A percentile compares a stretch with the other conserved stretches of the same genome.
Conservation (phyloP, 2,888 invertebrate genomes). For the Thalpophila matura region DNA sequence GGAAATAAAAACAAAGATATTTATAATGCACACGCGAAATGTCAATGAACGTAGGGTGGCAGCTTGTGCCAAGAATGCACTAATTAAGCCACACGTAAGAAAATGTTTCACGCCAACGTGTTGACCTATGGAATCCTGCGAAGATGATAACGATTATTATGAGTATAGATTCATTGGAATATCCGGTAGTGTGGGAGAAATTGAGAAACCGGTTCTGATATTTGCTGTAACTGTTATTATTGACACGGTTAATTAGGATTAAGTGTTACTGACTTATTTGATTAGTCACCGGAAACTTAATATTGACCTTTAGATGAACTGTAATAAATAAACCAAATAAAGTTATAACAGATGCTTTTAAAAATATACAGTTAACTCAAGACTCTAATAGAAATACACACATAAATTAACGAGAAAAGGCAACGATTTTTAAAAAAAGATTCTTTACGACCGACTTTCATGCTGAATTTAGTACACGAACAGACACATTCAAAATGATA, state of each 20-base stretch:
- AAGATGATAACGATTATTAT: slow-evolving; percentile 14
- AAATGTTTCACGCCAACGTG: slow-evolving; percentile 48
- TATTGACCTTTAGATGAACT: no score
- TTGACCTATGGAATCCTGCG: slow-evolving; percentile 35
- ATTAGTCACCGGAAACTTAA: no score
- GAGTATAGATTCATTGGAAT: slow-evolving; percentile 2
- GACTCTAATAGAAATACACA: slow-evolving; percentile 14
- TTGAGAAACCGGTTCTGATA: background rate
- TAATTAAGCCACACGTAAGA: slow-evolving; percentile 54
- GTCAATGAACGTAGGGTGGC: slow-evolving; percentile 69
- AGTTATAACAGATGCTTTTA: background rate
- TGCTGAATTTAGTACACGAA: slow-evolving; percentile 40
- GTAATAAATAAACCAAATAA: background rate
- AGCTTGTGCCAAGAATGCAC: slow-evolving; percentile 65
- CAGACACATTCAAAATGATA: slow-evolving; percentile 32
- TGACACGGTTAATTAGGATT: background rate
- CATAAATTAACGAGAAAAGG: slow-evolving; percentile 12
- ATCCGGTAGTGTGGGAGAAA: background rate
- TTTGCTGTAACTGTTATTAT: background rate
- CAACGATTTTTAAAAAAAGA: slow-evolving; percentile 3
- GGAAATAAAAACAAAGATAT: slow-evolving; percentile 62
- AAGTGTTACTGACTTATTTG: no score
- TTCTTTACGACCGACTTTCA: slow-evolving; percentile 18
- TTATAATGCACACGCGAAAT: slow-evolving; percentile 63
- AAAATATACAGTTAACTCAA: slow-evolving; percentile 9